Evolutionary conservation across 2,797 vertebrate species (phyloP).

Genomic region (Acanthornis magna): DNA sequence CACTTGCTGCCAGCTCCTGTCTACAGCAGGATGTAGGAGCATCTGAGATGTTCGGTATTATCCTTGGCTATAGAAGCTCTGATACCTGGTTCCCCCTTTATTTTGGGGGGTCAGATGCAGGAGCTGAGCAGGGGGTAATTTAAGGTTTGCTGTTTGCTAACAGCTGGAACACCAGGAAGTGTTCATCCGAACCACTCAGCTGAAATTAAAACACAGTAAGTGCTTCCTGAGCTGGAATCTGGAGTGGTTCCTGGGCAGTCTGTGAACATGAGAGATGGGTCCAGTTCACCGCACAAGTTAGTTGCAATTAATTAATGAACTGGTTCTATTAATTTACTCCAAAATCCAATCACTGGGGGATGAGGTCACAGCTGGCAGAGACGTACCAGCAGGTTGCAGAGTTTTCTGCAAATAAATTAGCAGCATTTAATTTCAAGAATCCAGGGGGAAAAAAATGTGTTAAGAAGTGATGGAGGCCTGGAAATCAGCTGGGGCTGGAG

Average conservation of each 20-base stretch:
- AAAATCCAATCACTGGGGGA: neutral
- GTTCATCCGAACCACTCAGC: neutral
- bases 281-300: neutral
- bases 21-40: neutral
- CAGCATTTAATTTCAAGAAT: constrained; percentile 13
- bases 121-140: neutral
- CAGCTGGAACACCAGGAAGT: neutral
- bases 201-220: neutral
- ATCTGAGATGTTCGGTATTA: neutral
- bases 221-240: neutral
- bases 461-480: neutral
- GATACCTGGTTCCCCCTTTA: neutral
- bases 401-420: constrained; percentile 22
- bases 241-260: neutral
- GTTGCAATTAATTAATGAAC: constrained; percentile 39
- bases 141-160: neutral
- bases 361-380: constrained; percentile 57
- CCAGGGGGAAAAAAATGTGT: neutral
- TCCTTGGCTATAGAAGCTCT: neutral
- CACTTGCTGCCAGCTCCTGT: neutral
- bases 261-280: neutral
- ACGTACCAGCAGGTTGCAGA: neutral
- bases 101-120: neutral
- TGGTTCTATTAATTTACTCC: constrained; percentile 51
- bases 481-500: neutral